A percentile compares a stretch with the other conserved stretches of the same genome.
phyloP scores from a whole-genome alignment of 2,888 invertebrate species.

The Pammene aurita region DNA sequence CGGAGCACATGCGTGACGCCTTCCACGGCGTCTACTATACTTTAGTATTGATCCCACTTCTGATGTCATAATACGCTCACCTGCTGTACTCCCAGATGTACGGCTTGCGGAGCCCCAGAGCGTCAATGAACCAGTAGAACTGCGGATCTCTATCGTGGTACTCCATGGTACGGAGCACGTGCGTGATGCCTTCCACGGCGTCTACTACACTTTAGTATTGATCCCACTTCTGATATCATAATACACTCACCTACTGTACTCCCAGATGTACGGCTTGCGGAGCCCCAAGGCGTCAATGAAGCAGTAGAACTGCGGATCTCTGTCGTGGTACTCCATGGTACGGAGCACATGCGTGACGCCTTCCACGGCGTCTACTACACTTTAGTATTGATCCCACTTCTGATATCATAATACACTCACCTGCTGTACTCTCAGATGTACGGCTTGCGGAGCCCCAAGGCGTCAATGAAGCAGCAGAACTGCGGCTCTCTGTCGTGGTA shows the following conservation, averaged over 20 bases:
- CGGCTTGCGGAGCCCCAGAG: slow-evolving; percentile 92
- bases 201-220: too few species aligned
- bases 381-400: too few species aligned
- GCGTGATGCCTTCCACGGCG: slow-evolving; percentile 98
- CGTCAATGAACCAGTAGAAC: slow-evolving; percentile 98
- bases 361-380: slow-evolving; percentile 96
- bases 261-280: slow-evolving; percentile 97
- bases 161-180: slow-evolving; percentile 98
- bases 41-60: too few species aligned
- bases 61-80: slow-evolving; percentile 46
- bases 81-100: slow-evolving; percentile 97
- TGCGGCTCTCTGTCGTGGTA: slow-evolving; percentile 99
- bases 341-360: slow-evolving; percentile 98
- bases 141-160: slow-evolving; percentile 99
- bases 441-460: slow-evolving; percentile 92
- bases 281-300: slow-evolving; percentile 93
- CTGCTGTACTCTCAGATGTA: slow-evolving; percentile 97
- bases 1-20: slow-evolving; percentile 98
- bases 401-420: slow-evolving; percentile 46
- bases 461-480: slow-evolving; percentile 98
- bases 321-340: slow-evolving; percentile 99
- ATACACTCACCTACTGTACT: slow-evolving; percentile 87
- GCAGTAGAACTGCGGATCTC: slow-evolving; percentile 99
- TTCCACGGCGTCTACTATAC: slow-evolving; percentile 96
- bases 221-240: too few species aligned